Evolutionary conservation across 2,888 invertebrate species (phyloP), one percentile per base, ranked within the genome.

Genomic region (Pantelozetes paolii): DNA sequence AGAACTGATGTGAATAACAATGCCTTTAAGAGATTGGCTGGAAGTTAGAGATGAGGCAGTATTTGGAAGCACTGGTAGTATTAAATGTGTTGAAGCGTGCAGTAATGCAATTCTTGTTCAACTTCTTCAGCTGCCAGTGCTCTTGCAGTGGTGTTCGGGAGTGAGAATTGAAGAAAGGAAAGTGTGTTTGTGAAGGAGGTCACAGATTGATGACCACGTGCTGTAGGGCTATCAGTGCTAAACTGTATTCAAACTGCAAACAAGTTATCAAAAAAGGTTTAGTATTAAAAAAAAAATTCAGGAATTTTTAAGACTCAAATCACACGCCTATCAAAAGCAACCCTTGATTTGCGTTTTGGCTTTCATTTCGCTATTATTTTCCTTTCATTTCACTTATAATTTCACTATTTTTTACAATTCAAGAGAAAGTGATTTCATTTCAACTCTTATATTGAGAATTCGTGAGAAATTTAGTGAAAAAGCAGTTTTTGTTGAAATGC

Each of bases 171-270:
- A 64, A 2, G 64, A 40, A 30, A 40, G n/a, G 64, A 64, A 64
- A 64, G 64, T 64, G 64, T 64, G 64, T 64, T 64, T 64, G 30
- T 64, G 64, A 64, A 64, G 64, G 64, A 64, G 64, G 64, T 64
- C 64, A 64, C 64, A 64, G 40, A 64, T 64, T 64, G 64, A 23
- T 64, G 64, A 64, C 64, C 64, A 64, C 64, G 64, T 64, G 64
- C 64, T 57, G 26, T 54, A 54, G 23, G 20, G 13, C 23, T 57
- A 57, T 2, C 15, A 18, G 57, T 57, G 57, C 57, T 57, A 64
- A 64, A 64, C 40, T 36, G 20, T 64, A 64, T 64, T 40, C 64
- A 64, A 64, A 45, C n/a, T n/a, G n/a, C n/a, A n/a, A n/a, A 62
- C 62, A 32, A 62, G 62, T 62, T 62, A 62, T 36, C 30, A 32